Evolutionary conservation across 2,888 invertebrate genomes (phyloP).

Genomic region (Lasioglossum morio): DNA sequence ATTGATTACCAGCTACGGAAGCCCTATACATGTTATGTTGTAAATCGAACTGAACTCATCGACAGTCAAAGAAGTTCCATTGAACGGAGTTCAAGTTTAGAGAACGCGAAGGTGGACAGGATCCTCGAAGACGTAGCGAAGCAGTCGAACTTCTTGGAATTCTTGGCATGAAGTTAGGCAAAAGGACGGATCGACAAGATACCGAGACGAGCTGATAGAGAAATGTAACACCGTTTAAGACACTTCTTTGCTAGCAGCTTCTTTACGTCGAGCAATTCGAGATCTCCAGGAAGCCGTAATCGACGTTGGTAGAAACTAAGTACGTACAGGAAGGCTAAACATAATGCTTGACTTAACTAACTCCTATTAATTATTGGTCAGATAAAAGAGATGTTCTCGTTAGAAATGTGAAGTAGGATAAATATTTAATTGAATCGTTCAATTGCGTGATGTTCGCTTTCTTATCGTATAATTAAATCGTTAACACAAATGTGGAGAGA

Average conservation of each 20-base stretch:
- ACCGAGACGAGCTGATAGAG: conserved; percentile 36
- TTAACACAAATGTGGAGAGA: background rate
- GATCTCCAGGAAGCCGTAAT: conserved; percentile 15
- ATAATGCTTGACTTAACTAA: background rate
- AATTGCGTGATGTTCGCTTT: background rate
- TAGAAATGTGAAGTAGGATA: background rate
- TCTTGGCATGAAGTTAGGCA: conserved; percentile 24
- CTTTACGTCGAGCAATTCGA: conserved; percentile 8
- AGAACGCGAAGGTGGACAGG: conserved; percentile 24
- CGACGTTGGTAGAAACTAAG: background rate
- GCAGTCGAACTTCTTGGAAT: conserved; percentile 43
- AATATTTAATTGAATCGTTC: background rate
- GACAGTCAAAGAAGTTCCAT: conserved; percentile 23
- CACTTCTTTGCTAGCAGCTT: background rate
- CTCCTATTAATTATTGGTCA: background rate
- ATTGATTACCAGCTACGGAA: background rate
- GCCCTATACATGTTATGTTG: background rate
- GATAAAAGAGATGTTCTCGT: background rate
- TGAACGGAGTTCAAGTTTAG: background rate
- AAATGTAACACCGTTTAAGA: conserved; percentile 35
- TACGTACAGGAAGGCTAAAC: background rate
- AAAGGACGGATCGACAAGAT: conserved; percentile 22
- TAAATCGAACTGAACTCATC: conserved; percentile 30
- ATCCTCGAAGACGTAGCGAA: conserved; percentile 9
- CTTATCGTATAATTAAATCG: background rate